phyloP scores from a whole-genome alignment of 2,888 invertebrate species.

The Anoplius nigerrimus region DNA sequence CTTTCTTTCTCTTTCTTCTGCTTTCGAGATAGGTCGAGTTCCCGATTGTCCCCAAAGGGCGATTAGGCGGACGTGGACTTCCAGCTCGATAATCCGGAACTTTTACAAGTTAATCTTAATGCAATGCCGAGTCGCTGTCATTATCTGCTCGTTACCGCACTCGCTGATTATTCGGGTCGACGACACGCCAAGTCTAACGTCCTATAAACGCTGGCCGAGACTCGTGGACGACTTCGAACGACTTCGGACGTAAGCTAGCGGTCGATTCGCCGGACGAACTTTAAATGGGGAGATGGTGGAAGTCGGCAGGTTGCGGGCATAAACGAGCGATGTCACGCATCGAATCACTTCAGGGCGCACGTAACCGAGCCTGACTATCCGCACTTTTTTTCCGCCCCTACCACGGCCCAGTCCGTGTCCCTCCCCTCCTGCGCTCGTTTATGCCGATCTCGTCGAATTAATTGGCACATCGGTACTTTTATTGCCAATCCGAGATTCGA shows the following conservation, averaged over 20 bases:
- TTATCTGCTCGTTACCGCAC: constrained; percentile 29
- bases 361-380: constrained; percentile 51
- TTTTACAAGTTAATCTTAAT: constrained; percentile 40
- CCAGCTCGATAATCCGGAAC: not conserved
- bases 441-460: constrained; percentile 54
- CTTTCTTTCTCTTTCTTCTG: too few species aligned
- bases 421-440: not conserved
- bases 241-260: too few species aligned
- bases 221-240: not conserved
- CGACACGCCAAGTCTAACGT: constrained; percentile 39
- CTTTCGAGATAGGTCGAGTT: too few species aligned
- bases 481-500: constrained; percentile 24
- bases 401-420: not conserved
- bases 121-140: constrained; percentile 23
- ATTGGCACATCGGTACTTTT: constrained; percentile 57
- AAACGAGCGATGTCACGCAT: constrained; percentile 69
- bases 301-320: constrained; percentile 28
- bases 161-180: constrained; percentile 33
- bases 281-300: not conserved
- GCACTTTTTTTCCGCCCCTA: constrained; percentile 45
- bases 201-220: constrained; percentile 20
- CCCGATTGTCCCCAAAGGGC: too few species aligned
- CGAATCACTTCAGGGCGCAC: constrained; percentile 63
- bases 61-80: too few species aligned
- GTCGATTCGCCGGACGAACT: not conserved